Evolutionary conservation across 1,140 invertebrate genomes (phyloP), one percentile per base, ranked within the genome.

Genomic region (Phymorhynchus buccinoides): DNA sequence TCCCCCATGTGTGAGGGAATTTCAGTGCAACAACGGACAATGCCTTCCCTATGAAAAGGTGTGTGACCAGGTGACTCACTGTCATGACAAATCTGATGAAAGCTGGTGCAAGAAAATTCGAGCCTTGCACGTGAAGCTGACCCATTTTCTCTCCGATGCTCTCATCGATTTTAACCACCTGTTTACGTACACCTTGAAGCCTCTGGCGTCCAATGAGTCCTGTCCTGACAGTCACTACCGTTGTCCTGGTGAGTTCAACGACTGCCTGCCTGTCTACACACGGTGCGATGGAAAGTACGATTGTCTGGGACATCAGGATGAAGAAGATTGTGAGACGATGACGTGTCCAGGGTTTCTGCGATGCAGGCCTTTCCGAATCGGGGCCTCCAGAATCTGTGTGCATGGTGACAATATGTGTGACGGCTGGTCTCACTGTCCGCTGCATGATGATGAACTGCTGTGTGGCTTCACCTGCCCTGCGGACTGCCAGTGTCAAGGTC

Each of bases 381-480:
- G 77, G 6, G 77, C 41, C n/a, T 79, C 77, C 3, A 35, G 7
- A 35, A 30, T 83, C 81, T 83, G 81, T 44, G 62, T 83, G n/a
- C 81, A 83, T 37, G 4, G 35, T 22, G 27, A 42, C 4, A 37
- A 83, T 78, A 3, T 86, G 2, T 86, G 86, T 75, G 86, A 86
- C 78, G 83, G 83, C 42, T 27, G 48, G 14, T 52, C 48, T 77
- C 77, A 79, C 42, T 79, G 77, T 52, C 77, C 77, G 16, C 77
- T 52, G 42, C 41, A 32, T 27, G 77, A 79, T 22, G 77, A 79
- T 30, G 77, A 79, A 35, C 77, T 79, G 77, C 35, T 52, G 77
- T 79, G 77, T 39, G 32, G 32, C 27, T 48, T 56, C 7, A 32
- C 27, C 9, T 79, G 77, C 32, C 73, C 73, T 35, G 27, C 7